These are phyloP conservation scores for Vannuccia rotundouncinata DNA, from an alignment of 2,888 invertebrate species.

Conservation along the genomic window DNA sequence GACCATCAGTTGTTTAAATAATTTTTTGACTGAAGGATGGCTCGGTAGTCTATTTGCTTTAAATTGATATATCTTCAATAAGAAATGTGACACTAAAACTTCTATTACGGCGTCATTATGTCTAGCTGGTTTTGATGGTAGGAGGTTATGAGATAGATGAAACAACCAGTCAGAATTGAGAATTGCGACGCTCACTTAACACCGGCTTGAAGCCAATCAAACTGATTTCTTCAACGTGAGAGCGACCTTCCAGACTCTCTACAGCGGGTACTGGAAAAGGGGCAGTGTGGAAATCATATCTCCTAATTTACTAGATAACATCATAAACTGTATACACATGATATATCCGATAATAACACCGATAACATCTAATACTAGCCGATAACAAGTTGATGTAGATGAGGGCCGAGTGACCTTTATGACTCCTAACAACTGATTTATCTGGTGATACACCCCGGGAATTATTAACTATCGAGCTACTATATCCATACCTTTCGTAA, in stretches of 20 bases:
- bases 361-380: background rate
- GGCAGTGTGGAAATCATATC: background rate
- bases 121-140: background rate
- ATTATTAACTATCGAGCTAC: background rate
- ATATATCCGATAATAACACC: background rate
- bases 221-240: background rate
- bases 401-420: conserved; percentile 2
- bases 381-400: conserved; percentile 5
- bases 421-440: background rate
- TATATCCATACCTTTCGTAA: too few species aligned
- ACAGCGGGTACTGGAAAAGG: background rate
- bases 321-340: background rate
- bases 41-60: background rate
- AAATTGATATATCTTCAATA: background rate
- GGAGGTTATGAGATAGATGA: background rate
- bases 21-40: background rate
- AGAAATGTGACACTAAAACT: conserved; percentile 10
- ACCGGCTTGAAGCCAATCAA: background rate
- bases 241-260: background rate
- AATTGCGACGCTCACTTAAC: conserved; percentile 2
- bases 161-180: conserved; percentile 21
- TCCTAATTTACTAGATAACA: background rate
- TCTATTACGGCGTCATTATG: background rate
- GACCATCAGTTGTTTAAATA: background rate
- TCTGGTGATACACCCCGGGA: background rate